Evolutionary conservation across 2,113 vertebrate genomes (phyloP).

Genomic region (Osmerus mordax): DNA sequence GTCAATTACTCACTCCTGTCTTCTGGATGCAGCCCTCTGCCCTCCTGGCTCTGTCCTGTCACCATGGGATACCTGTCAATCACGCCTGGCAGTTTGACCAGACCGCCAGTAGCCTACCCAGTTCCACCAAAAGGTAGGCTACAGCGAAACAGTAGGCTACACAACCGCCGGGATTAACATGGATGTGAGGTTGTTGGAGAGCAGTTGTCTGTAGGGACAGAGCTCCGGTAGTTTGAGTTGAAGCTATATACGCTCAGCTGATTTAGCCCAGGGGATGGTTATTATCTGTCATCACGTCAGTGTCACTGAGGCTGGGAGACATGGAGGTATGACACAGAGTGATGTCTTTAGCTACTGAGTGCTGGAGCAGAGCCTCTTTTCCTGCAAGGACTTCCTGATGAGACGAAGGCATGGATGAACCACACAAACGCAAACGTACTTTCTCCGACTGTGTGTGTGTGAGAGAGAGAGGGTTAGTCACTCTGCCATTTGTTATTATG

Average conservation of each 20-base stretch:
- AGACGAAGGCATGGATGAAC: too few relatives aligned
- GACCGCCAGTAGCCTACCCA: not conserved
- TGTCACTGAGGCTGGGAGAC: slow-evolving; percentile 23
- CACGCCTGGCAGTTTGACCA: not conserved
- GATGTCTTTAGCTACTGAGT: not conserved
- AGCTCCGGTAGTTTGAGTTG: not conserved
- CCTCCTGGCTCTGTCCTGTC: not conserved
- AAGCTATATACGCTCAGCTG: not conserved
- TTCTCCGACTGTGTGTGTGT: not conserved
- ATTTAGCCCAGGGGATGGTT: slow-evolving; percentile 14
- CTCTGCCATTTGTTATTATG: slow-evolving; percentile 37
- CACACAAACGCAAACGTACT: too few relatives aligned
- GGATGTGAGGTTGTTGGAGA: not conserved
- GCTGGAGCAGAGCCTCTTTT: not conserved
- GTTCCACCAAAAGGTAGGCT: not conserved
- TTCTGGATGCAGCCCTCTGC: not conserved
- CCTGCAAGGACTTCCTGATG: not conserved
- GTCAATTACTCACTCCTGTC: not conserved
- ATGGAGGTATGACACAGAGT: slow-evolving; percentile 2
- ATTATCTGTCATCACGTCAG: slow-evolving; percentile 42
- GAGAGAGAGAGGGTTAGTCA: slow-evolving; percentile 8
- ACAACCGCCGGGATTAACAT: not conserved
- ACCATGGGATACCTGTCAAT: not conserved
- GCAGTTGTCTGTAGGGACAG: not conserved
- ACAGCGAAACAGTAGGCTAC: not conserved